Evolutionary conservation across 2,888 invertebrate genomes (phyloP), one percentile per base, ranked within the genome.

Genomic region (Philopedon plagiatum): DNA sequence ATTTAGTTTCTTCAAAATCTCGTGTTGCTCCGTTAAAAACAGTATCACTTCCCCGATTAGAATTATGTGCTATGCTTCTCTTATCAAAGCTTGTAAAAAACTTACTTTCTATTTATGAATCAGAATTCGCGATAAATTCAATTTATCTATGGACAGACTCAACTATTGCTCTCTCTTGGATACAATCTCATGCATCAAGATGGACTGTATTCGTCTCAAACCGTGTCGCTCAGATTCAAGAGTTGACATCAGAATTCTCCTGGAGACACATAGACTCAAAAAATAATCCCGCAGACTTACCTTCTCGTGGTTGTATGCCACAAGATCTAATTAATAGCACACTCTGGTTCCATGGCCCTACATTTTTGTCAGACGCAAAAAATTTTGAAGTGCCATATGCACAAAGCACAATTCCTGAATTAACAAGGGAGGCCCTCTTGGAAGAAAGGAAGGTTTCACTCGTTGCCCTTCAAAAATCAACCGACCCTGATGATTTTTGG

Each of bases 161-260:
- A 7, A n/a, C 70, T 57, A 76, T 76, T 8, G 65, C 58, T n/a
- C 37, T 76, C 5, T 56, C 39, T 44, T 76, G 76, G 75, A n/a
- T 70, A 11, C 41, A 61, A 1, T 34, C 60, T 1, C 64, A 71
- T 41, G 21, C 71, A 4, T 67, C 63, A 32, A 9, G 65, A 21
- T 75, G 73, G 73, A 13, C 60, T 8, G 29, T 18, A 13, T 73
- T 73, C 61, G 61, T 75, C 9, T 13, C 66, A 3, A 73, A 73
- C 32, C 57, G 75, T 46, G 63, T 73, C 13, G 19, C 69, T 9
- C 21, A 71, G 51, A 67, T 71, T 13, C 74, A 74, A 34, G 21
- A 51, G 1, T 19, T 66, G 7, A 70, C 74, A 0, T 68, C 58
- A 68, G 37, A 60, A 37, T 67, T 32, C 39, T 19, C 34, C n/a